Percentiles rank a stretch among this genome's conserved stretches.
phyloP scores from a whole-genome alignment of 2,888 invertebrate species.

The Neuroscelio doddi region DNA sequence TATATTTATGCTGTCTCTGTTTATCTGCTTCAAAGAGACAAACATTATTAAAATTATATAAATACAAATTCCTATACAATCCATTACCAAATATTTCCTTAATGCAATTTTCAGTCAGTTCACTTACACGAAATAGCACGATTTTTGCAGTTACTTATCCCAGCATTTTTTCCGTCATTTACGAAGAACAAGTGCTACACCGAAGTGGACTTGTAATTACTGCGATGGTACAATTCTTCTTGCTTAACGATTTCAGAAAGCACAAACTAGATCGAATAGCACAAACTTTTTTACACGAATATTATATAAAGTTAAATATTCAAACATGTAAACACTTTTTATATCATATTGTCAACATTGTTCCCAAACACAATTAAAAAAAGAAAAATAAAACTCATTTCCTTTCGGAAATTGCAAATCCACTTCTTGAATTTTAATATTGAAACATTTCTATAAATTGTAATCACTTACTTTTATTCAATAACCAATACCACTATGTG shows the following conservation, averaged over 20 bases:
- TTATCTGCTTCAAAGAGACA: neutral
- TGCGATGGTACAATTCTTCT: no score
- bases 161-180: no score
- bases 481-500: constrained; percentile 5
- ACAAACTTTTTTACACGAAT: no score
- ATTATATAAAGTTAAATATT: no score
- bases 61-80: constrained; percentile 6
- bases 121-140: neutral
- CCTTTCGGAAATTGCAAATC: constrained; percentile 9
- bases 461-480: constrained; percentile 16
- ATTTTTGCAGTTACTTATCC: no score
- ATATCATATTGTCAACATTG: no score
- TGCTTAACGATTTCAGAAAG: no score
- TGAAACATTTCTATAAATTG: constrained; percentile 19
- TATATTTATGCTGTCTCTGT: constrained; percentile 1
- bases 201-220: neutral
- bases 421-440: constrained; percentile 4
- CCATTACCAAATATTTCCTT: neutral
- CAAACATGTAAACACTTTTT: no score
- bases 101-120: neutral
- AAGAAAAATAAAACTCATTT: no score
- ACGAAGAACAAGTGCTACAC: neutral
- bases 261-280: no score
- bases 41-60: constrained; percentile 5
- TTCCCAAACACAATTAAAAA: no score